Evolutionary conservation across 2,113 vertebrate species (phyloP).

Genomic region (Pterophyllum scalare): DNA sequence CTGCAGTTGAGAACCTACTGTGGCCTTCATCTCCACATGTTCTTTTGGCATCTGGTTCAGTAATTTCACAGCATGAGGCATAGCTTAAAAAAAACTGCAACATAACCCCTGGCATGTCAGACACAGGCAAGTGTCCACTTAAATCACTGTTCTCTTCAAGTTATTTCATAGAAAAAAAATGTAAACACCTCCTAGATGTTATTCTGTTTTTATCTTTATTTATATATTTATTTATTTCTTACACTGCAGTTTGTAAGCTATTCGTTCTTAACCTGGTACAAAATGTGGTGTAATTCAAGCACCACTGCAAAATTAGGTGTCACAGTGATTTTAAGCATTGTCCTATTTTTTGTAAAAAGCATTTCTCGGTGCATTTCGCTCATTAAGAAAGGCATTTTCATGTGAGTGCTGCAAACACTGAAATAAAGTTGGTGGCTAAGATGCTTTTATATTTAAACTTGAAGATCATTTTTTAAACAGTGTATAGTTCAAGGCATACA

Average conservation of each 20-base stretch:
- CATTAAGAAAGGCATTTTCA: not conserved
- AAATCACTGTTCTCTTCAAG: conserved; percentile 31
- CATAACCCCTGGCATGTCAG: conserved; percentile 16
- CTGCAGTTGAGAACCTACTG: conserved; percentile 10
- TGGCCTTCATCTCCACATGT: conserved; percentile 24
- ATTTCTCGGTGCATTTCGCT: not conserved
- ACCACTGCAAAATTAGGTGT: not conserved
- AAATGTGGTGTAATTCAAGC: not conserved
- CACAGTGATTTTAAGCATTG: not conserved
- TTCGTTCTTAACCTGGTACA: not conserved
- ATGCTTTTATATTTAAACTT: conserved; percentile 34
- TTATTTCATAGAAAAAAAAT: not conserved
- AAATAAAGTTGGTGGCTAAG: conserved; percentile 16
- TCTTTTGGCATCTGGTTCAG: conserved; percentile 42
- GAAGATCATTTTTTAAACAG: conserved; percentile 49
- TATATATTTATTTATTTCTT: not conserved
- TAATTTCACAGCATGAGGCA: conserved; percentile 21
- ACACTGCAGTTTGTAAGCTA: not conserved
- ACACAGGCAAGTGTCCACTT: conserved; percentile 35
- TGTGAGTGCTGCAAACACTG: not conserved
- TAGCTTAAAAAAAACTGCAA: conserved; percentile 6
- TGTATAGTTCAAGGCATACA: conserved; percentile 46
- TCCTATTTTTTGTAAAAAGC: not conserved
- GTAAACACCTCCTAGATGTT: conserved; percentile 41
- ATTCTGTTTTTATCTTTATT: not conserved